Evolutionary conservation across 2,888 invertebrate species (phyloP).

Genomic region (Diadegma fenestrale): DNA sequence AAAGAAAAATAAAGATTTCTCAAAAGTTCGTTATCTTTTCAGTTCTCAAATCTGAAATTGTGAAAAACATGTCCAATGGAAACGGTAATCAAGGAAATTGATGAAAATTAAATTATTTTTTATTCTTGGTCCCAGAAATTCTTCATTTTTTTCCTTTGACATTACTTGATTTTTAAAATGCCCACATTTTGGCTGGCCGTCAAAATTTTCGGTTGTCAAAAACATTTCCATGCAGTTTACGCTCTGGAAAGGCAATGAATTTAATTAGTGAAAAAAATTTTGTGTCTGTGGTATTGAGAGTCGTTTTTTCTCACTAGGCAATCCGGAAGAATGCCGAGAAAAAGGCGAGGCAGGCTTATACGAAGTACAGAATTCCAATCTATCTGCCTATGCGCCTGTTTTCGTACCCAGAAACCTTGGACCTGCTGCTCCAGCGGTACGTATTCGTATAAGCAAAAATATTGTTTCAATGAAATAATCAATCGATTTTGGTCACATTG

Average conservation of each 20-base stretch:
- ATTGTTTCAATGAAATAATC: background rate
- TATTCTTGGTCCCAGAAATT: background rate
- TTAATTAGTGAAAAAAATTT: background rate
- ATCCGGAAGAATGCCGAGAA: conserved; percentile 48
- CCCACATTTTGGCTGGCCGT: background rate
- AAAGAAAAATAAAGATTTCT: no score
- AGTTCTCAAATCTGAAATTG: no score
- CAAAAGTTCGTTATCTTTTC: no score
- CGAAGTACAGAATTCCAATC: conserved; percentile 73
- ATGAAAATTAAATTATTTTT: no score
- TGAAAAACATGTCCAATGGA: no score
- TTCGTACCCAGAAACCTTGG: conserved; percentile 78
- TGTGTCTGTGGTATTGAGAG: background rate
- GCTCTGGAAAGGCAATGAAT: no score
- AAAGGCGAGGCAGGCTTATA: conserved; percentile 51
- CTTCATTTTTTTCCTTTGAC: background rate
- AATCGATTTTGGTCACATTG: background rate
- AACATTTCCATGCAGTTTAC: background rate
- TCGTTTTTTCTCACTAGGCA: conserved; percentile 33
- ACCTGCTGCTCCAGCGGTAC: conserved; percentile 23
- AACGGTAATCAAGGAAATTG: no score
- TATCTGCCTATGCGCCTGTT: conserved; percentile 80
- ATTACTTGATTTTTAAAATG: background rate
- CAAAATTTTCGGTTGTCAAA: background rate
- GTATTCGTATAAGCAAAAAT: background rate